phyloP scores from a whole-genome alignment of 1,140 invertebrate genomes.

The Bombus huntii region DNA sequence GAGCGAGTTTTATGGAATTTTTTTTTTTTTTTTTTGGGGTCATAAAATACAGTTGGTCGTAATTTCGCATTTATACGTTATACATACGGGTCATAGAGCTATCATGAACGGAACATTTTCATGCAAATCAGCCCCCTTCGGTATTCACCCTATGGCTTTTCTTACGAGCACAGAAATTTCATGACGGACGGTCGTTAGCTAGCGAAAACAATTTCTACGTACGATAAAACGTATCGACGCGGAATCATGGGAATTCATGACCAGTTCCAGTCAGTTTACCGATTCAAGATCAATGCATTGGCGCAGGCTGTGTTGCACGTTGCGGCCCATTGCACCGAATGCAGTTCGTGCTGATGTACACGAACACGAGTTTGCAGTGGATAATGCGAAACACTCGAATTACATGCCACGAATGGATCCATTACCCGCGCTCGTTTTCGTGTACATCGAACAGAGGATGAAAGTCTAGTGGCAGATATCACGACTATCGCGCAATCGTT shows the following conservation, averaged over 20 bases:
- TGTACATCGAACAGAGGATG: constrained; percentile 42
- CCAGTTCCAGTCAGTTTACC: constrained; percentile 43
- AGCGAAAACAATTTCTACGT: constrained; percentile 56
- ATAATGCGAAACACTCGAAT: constrained; percentile 54
- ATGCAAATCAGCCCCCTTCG: constrained; percentile 24
- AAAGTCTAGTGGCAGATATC: constrained; percentile 44
- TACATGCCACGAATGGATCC: constrained; percentile 53
- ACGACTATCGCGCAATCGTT: constrained; percentile 38
- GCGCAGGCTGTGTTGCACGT: constrained; percentile 16
- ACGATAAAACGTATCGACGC: constrained; percentile 54
- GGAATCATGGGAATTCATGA: constrained; percentile 59
- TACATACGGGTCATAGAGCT: background rate
- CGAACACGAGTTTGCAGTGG: constrained; percentile 18
- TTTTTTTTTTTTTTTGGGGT: constrained; percentile 15
- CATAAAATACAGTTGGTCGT: constrained; percentile 10
- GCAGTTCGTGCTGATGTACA: constrained; percentile 40
- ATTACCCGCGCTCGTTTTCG: constrained; percentile 49
- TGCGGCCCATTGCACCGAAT: constrained; percentile 45
- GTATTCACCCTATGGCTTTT: background rate
- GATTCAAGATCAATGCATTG: constrained; percentile 46
- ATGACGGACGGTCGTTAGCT: constrained; percentile 45
- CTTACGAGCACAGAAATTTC: constrained; percentile 29
- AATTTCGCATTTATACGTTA: constrained; percentile 27
- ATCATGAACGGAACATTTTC: constrained; percentile 11
- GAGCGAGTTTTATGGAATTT: background rate